Percentiles rank a stretch among this genome's conserved stretches.
These are phyloP conservation scores for Battus philenor DNA, from an alignment of 1,140 invertebrate genomes.

Conservation along the genomic window DNA sequence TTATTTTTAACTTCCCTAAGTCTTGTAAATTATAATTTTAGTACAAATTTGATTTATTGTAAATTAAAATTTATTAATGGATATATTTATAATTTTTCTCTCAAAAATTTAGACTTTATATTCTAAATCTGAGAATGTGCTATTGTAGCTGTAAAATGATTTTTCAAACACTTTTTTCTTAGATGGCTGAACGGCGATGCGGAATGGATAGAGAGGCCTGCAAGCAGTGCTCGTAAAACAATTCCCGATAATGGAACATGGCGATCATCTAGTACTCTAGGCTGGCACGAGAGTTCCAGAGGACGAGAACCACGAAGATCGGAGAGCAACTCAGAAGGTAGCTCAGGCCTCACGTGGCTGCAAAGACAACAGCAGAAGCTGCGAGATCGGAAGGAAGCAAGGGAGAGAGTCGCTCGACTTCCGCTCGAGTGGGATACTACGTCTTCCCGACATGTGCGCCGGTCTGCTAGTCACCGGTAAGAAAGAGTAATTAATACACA, in stretches of 20 bases:
- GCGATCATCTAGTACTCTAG: slow-evolving; percentile 51
- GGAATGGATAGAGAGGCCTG: slow-evolving; percentile 56
- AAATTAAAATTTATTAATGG: no score
- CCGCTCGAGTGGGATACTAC: slow-evolving; percentile 78
- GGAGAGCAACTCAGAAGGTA: slow-evolving; percentile 45
- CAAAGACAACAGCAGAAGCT: slow-evolving; percentile 88
- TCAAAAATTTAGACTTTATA: no score
- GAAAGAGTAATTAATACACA: background rate
- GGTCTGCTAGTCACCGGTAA: slow-evolving; percentile 72
- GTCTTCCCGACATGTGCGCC: slow-evolving; percentile 58
- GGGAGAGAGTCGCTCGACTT: slow-evolving; percentile 81
- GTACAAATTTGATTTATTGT: no score
- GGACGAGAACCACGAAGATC: slow-evolving; percentile 52
- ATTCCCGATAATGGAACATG: slow-evolving; percentile 54
- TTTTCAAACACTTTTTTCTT: no score
- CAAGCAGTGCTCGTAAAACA: slow-evolving; percentile 44
- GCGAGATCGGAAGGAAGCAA: slow-evolving; percentile 80
- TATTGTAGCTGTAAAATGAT: no score
- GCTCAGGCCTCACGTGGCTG: slow-evolving; percentile 82
- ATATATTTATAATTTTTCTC: no score
- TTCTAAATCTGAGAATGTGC: no score
- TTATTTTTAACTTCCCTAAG: no score
- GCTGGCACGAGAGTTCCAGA: slow-evolving; percentile 51
- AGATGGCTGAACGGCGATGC: slow-evolving; percentile 64
- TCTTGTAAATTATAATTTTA: no score